Base-by-base conservation (phyloP, 2,888 invertebrate species). In the Odontomyia ornata region DNA sequence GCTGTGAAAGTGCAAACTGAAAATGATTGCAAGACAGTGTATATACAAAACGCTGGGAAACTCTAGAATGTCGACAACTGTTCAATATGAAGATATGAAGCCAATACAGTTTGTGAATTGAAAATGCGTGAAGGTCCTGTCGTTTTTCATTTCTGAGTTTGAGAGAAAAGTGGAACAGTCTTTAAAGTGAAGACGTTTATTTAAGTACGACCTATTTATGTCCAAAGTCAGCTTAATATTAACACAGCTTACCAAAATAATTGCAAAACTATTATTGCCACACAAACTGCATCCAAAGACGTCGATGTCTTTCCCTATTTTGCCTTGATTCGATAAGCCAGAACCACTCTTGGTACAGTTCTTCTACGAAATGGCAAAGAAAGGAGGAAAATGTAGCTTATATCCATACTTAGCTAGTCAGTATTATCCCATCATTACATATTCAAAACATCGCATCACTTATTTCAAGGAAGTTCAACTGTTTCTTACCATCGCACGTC, bases 371-470 rank as follows among this genome's bases (percentile, higher is more conserved):
- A 52, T 9, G 18, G 18, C 52, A n/a, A 52, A 52, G 52, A 15
- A 52, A 52, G 36, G 13, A 52, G 13, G 18, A 52, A 18, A 4
- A 52, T 52, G 18, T 52, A 52, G 52, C 52, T 52, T 52, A 52
- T 52, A 18, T 13, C 27, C 9, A 28, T 64, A 25, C 64, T 64
- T 30, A 64, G 27, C 28, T 64, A n/a, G 28, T 64, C 28, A 28
- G 64, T 64, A 64, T 64, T 64, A 64, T 64, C 64, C 64, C 64
- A 64, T 64, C 64, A 64, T 64, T 64, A 64, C 64, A 64, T 28
- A 64, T 64, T 64, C 64, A 64, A 64, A 64, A 64, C 64, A 64
- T 64, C 28, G 64, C 64, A 64, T 64, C 64, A 28, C 64, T 64
- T 64, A 64, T 28, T 28, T 28, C 28, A 25, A 28, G 28, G 64